phyloP scores from a whole-genome alignment of 1,140 invertebrate species.

The Chionoecetes opilio region DNA sequence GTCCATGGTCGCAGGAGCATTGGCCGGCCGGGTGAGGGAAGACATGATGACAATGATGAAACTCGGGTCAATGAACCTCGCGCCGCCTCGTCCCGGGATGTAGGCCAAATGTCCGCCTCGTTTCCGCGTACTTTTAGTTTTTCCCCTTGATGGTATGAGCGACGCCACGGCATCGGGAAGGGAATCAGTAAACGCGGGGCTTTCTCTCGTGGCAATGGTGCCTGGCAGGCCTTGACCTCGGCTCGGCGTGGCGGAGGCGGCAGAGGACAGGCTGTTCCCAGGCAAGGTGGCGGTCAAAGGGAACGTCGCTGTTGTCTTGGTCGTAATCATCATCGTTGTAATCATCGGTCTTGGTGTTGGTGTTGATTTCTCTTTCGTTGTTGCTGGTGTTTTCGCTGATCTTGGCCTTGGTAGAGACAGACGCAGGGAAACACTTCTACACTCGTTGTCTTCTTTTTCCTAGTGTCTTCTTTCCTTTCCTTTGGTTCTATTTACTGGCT shows the following conservation, averaged over 20 bases:
- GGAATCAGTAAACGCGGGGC: background rate
- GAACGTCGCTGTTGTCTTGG: background rate
- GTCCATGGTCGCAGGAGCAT: background rate
- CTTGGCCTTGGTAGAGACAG: background rate
- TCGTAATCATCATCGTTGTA: background rate
- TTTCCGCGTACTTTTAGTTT: constrained; percentile 25
- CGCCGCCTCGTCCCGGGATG: constrained; percentile 21
- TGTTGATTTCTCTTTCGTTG: background rate
- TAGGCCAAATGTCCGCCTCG: constrained; percentile 1
- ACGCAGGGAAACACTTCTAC: no score
- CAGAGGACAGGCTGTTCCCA: constrained; percentile 4
- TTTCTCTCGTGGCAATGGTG: constrained; percentile 1
- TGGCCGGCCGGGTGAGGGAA: background rate
- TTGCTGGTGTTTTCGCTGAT: background rate
- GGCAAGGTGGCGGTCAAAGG: background rate
- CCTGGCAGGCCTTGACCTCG: constrained; percentile 2
- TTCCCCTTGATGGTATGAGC: background rate
- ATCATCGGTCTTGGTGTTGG: background rate
- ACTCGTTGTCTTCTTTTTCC: no score
- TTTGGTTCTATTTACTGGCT: no score
- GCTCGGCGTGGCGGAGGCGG: background rate
- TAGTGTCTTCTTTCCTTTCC: no score
- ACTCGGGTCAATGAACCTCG: background rate
- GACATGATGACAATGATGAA: constrained; percentile 19
- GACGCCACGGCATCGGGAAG: background rate